Base-by-base conservation (phyloP, 2,888 invertebrate species). In the Nineta flava region DNA sequence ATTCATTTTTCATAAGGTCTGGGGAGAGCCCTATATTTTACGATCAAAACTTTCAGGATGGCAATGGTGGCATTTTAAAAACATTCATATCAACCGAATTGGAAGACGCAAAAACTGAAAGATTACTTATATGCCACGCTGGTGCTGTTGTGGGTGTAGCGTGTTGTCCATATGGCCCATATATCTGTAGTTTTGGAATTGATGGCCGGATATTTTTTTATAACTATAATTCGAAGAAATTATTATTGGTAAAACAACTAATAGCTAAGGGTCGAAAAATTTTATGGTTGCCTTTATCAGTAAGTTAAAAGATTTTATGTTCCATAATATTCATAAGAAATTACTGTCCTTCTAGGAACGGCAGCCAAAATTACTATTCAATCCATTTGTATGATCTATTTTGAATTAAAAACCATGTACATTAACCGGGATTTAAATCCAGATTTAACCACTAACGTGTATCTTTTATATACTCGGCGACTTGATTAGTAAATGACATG, bases 21-120 rank as follows among this genome's bases (percentile, higher is more conserved):
- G n/a, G n/a, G n/a, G n/a, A 26, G 26, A 5, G 26, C 6, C 7
- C 31, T 16, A 13, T 47, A 32, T 16, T 21, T 21, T 31, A 16
- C 6, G 2, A 12, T 32, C 19, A 42, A 49, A 41, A 31, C 49
- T 52, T 58, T 26, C 53, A 90, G 87, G 93, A 93, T 68, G 87
- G 82, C 2, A 83, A 81, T 54, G 92, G 92, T 10, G 90, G 87
- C 1, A 72, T 93, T 46, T 87, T 86, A 85, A 62, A 73, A 35
- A 72, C 83, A 42, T 83, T 85, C 58, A 64, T 87, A 4, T 75
- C 76, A 15, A 75, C 74, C 32, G 70, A 71, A 7, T 70, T 53
- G 0, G 54, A 59, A 44, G 61, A 69, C 2, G 53, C 59, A 12
- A 70, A 71, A 55, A 62, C 77, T 2, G 61, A 54, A 0, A 69